Conservation (phyloP, 2,888 invertebrate genomes). For the Thyatira batis region DNA sequence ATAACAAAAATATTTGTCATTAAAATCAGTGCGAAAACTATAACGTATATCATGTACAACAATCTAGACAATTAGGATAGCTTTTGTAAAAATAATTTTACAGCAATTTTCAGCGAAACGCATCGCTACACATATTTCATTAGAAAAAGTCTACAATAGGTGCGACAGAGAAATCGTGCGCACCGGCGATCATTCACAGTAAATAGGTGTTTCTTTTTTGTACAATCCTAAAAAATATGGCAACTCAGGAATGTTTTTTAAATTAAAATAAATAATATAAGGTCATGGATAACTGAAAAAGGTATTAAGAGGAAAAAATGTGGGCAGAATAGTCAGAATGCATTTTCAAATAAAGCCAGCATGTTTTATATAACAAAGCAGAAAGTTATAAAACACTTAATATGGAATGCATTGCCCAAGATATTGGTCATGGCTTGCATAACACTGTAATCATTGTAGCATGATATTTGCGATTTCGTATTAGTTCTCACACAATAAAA, state of each 20-base stretch:
- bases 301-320: not conserved
- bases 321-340: conserved; percentile 3
- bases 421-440: conserved; percentile 53
- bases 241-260: not conserved
- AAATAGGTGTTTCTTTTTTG: not conserved
- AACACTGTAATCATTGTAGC: conserved; percentile 39
- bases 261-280: not conserved
- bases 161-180: not conserved
- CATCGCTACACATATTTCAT: not conserved
- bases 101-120: not conserved
- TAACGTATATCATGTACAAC: not conserved
- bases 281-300: not conserved
- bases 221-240: not conserved
- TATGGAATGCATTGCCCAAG: conserved; percentile 56
- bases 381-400: conserved; percentile 44
- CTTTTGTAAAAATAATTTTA: not conserved
- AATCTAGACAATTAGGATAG: not conserved
- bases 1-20: no score
- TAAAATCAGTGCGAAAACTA: not conserved
- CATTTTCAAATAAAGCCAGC: conserved; percentile 4
- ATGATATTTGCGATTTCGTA: conserved; percentile 19
- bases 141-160: not conserved
- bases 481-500: not conserved
- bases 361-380: conserved; percentile 35
- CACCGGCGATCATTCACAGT: not conserved